Conservation (phyloP, 2,888 invertebrate species). For the Andrena camellia region DNA sequence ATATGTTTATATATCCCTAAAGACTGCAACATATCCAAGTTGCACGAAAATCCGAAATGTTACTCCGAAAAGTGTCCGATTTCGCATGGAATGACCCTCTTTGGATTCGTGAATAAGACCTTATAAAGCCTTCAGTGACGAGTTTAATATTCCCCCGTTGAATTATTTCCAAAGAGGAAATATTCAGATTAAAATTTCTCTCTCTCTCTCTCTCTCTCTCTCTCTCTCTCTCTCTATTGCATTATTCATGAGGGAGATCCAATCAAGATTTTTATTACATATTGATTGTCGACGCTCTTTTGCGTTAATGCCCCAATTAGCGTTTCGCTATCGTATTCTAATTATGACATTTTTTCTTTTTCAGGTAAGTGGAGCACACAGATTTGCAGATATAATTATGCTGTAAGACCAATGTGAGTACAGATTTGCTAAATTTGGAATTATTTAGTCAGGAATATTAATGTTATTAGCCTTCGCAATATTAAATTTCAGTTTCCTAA, state of each 20-base stretch:
- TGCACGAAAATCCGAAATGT: too few relatives aligned
- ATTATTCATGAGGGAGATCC: background rate
- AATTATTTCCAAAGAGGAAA: background rate
- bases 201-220: background rate
- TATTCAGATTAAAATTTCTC: background rate
- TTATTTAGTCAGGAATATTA: background rate
- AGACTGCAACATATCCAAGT: too few relatives aligned
- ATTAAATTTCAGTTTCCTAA: background rate
- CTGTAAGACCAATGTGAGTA: background rate
- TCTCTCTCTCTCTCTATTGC: background rate
- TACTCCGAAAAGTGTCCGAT: too few relatives aligned
- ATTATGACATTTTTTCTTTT: background rate
- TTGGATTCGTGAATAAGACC: background rate
- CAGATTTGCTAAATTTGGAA: background rate
- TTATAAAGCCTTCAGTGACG: background rate
- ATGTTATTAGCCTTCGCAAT: background rate
- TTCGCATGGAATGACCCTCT: too few relatives aligned
- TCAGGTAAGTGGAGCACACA: slow-evolving; percentile 4
- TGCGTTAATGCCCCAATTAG: too few relatives aligned
- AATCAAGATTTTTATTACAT: background rate
- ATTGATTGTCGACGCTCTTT: background rate
- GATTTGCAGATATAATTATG: background rate
- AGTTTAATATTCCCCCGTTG: background rate
- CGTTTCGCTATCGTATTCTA: background rate
- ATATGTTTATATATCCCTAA: too few relatives aligned